These are phyloP conservation scores for Alectoris magna DNA, from an alignment of 2,797 vertebrate genomes.

Conservation along the genomic window DNA sequence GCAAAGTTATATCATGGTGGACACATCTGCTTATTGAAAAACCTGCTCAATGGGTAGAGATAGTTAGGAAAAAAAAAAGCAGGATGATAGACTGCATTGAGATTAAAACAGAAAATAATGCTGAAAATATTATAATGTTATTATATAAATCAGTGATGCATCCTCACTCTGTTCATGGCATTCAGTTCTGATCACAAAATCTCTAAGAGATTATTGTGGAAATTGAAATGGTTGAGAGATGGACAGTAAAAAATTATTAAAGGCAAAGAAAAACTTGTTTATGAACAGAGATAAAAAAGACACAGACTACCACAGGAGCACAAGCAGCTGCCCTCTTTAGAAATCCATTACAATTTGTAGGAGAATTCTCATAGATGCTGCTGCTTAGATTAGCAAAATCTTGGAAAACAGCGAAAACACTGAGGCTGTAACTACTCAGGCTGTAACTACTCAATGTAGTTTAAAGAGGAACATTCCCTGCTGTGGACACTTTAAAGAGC, in stretches of 20 bases:
- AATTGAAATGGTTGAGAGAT: not conserved
- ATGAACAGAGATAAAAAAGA: not conserved
- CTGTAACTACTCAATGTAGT: not conserved
- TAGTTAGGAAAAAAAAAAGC: not conserved
- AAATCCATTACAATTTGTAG: not conserved
- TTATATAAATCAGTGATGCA: not conserved
- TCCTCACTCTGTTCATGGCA: not conserved
- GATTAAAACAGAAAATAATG: conserved; percentile 3
- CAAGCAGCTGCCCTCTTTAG: not conserved
- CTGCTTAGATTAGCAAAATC: not conserved
- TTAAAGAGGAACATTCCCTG: not conserved
- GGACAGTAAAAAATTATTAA: conserved; percentile 21
- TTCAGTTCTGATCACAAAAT: conserved; percentile 20
- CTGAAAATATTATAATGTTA: conserved; percentile 10
- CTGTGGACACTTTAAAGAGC: not conserved
- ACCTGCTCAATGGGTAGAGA: not conserved
- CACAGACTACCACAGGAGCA: not conserved
- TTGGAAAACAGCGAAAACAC: not conserved
- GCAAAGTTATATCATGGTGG: not conserved
- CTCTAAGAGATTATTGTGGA: not conserved
- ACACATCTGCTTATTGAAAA: conserved; percentile 19
- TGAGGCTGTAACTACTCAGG: not conserved
- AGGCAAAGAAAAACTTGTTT: not conserved
- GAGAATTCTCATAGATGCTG: not conserved
- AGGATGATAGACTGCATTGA: not conserved